Base-by-base conservation (phyloP, 2,888 invertebrate genomes). In the Plebejus anna region DNA sequence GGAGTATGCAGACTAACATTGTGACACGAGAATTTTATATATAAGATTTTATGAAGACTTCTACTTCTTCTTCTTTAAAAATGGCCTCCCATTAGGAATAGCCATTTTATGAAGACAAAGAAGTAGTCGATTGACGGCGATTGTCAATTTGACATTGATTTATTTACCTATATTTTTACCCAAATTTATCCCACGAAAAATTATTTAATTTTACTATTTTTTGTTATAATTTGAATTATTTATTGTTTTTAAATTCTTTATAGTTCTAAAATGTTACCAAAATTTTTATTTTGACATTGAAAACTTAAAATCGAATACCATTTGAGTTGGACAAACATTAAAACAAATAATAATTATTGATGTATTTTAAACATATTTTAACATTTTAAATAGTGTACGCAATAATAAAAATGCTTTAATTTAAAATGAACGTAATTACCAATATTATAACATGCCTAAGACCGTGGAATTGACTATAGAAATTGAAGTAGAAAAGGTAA, bases 381-480 rank as follows among this genome's bases (percentile, higher is more conserved):
- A 2, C 9, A 47, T 0, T 38, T 32, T 1, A 32, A 32, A 5
- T 38, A 38, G 47, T 42, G 47, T 47, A 47, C 47, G 47, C 47
- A 47, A 51, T 16, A 16, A 16, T 16, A 16, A 55, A 0, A 13
- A 55, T 55, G 55, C 13, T 32, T 66, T 66, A 13, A 32, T 16
- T 55, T 28, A 73, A 70, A 73, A 76, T 76, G 75, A 70, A 76
- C 70, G 75, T 59, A 22, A 59, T 61, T 32, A 70, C 76, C 76
- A 75, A 75, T 51, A 55, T 47, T 72, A 42, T 42, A 79, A 72
- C n/a, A 93, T 93, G 93, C 93, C 93, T 79, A 95, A 95, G 90
- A 91, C 92, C 78, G 94, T 95, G 80, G 93, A 95, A 83, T 88
- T 95, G 78, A 94, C 94, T 82, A 92, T 95, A 77, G 94, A 95